phyloP scores from a whole-genome alignment of 2,113 vertebrate genomes.

The Bagarius yarrelli region DNA sequence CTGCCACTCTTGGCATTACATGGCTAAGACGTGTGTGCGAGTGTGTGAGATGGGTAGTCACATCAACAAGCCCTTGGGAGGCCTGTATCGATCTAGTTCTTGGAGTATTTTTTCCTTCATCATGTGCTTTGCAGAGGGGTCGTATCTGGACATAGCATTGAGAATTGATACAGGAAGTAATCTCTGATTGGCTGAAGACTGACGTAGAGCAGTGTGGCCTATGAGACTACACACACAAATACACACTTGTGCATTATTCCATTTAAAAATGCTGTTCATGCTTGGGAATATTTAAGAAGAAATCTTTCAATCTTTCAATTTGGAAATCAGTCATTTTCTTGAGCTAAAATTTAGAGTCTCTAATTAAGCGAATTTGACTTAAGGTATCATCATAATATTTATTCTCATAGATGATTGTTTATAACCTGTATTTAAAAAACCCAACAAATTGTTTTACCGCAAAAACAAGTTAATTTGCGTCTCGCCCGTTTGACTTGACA shows the following conservation, averaged over 20 bases:
- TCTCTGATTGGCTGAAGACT: conserved; percentile 12
- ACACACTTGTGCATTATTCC: neutral
- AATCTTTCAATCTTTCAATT: neutral
- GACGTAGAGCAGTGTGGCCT: neutral
- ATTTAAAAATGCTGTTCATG: neutral
- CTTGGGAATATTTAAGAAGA: neutral
- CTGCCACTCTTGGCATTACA: conserved; percentile 40
- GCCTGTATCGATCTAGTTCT: conserved; percentile 47
- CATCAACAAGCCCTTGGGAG: conserved; percentile 43
- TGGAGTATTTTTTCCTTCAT: conserved; percentile 31
- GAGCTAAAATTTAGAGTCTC: too few relatives aligned
- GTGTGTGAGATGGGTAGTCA: conserved; percentile 19
- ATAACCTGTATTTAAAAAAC: neutral
- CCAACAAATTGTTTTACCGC: neutral
- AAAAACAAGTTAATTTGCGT: conserved; percentile 3
- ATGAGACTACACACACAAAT: neutral
- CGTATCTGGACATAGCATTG: conserved; percentile 21
- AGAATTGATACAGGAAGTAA: conserved; percentile 34
- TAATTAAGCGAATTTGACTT: neutral
- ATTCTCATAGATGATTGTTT: neutral
- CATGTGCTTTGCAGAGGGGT: conserved; percentile 20
- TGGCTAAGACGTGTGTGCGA: conserved; percentile 13
- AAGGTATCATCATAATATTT: neutral
- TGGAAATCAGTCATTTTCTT: too few relatives aligned
- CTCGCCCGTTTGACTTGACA: neutral